Conservation (phyloP, 2,888 invertebrate genomes). For the Hirudinaria manillensis region DNA sequence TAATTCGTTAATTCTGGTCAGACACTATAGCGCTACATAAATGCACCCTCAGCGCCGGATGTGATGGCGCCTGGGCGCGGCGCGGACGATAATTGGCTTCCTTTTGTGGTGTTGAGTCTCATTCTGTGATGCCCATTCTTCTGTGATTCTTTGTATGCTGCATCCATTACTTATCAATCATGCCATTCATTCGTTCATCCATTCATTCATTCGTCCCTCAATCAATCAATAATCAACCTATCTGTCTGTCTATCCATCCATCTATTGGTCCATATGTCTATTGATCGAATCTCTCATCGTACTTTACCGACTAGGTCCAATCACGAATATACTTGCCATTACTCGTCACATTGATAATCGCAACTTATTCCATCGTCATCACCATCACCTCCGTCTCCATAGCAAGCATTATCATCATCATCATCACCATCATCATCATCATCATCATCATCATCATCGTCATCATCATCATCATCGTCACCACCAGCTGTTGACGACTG, state of each 20-base stretch:
- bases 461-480: constrained; percentile 18
- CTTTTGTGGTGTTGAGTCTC: background rate
- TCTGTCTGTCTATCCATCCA: background rate
- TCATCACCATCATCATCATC: background rate
- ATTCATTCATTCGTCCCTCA: background rate
- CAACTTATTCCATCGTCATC: background rate
- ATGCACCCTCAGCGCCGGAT: background rate
- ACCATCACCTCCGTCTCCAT: background rate
- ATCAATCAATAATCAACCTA: background rate
- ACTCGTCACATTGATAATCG: too few relatives aligned
- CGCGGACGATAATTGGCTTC: background rate
- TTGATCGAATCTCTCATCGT: too few relatives aligned
- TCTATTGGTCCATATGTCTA: too few relatives aligned
- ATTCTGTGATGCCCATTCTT: background rate
- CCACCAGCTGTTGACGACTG: background rate
- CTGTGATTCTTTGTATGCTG: background rate
- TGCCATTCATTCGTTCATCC: background rate
- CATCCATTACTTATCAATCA: background rate
- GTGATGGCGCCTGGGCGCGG: background rate
- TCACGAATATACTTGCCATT: too few relatives aligned
- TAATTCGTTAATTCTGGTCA: constrained; percentile 1
- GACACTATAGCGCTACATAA: background rate
- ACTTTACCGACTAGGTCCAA: too few relatives aligned
- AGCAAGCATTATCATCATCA: background rate
- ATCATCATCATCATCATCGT: background rate